Percentiles rank a stretch among this genome's conserved stretches.
Evolutionary conservation across 1,140 invertebrate species (phyloP).

Genomic region (Sinella curviseta): DNA sequence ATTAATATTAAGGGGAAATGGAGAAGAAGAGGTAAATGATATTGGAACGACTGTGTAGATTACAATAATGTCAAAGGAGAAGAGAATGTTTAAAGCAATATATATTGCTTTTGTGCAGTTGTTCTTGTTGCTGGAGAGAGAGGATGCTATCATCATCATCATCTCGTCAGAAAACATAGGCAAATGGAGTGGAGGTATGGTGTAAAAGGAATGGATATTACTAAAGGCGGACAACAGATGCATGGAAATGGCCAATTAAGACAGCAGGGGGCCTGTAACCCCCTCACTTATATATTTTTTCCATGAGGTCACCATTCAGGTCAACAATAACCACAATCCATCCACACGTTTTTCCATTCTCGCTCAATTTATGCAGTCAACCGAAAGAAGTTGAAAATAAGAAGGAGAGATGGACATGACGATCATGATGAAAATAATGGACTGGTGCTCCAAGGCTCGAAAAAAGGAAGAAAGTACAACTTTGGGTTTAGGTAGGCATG

Average conservation of each 20-base stretch:
- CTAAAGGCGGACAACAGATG: constrained; percentile 49
- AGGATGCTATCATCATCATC: neutral
- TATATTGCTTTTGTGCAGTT: no score
- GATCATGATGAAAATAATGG: constrained; percentile 1
- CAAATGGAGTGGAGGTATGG: neutral
- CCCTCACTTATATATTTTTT: constrained; percentile 46
- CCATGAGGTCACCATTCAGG: constrained; percentile 47
- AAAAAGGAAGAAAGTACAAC: neutral
- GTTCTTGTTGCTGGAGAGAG: neutral
- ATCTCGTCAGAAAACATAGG: neutral
- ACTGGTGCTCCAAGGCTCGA: neutral
- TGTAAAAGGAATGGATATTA: constrained; percentile 10
- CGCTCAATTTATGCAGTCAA: constrained; percentile 47
- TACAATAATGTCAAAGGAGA: neutral
- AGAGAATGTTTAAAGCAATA: neutral
- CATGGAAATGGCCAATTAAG: constrained; percentile 49
- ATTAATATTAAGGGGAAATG: neutral
- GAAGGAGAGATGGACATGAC: neutral
- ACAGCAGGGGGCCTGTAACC: constrained; percentile 47
- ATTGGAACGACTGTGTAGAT: neutral
- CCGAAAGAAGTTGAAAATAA: constrained; percentile 29
- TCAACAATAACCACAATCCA: constrained; percentile 46
- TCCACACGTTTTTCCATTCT: constrained; percentile 44
- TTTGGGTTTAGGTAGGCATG: no score
- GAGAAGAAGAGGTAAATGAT: neutral